A percentile compares a stretch with the other conserved stretches of the same genome.
These are phyloP conservation scores for Danionella dracula DNA, from an alignment of 2,797 vertebrate genomes.

Conservation along the genomic window DNA sequence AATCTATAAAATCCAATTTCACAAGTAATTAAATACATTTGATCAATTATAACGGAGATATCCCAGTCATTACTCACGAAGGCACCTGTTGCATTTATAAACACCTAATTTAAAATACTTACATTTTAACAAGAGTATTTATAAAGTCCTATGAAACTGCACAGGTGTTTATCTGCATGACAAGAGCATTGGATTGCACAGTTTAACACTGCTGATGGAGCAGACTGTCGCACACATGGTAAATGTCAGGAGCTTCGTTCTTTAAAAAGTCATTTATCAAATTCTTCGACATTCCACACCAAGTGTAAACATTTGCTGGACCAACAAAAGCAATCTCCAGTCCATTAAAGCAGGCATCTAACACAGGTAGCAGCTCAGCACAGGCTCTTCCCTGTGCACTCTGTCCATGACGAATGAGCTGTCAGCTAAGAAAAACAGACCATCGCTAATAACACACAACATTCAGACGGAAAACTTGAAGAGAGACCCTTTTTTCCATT, in stretches of 20 bases:
- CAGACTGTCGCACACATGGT: constrained; percentile 28
- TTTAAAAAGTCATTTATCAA: constrained; percentile 61
- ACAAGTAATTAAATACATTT: too few species aligned
- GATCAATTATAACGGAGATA: too few species aligned
- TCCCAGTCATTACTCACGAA: too few species aligned
- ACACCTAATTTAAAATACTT: too few species aligned
- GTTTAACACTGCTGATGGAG: too few species aligned
- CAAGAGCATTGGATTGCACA: background rate
- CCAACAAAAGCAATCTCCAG: constrained; percentile 74
- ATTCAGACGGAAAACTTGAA: constrained; percentile 25
- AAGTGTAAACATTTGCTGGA: constrained; percentile 74
- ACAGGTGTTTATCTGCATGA: too few species aligned
- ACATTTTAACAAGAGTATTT: too few species aligned
- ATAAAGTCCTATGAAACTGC: too few species aligned
- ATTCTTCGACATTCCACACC: constrained; percentile 64
- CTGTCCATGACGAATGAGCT: constrained; percentile 80
- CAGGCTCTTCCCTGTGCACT: constrained; percentile 72
- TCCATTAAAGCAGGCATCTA: constrained; percentile 73
- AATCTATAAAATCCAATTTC: too few species aligned
- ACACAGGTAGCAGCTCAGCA: constrained; percentile 71
- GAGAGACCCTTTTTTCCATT: constrained; percentile 22
- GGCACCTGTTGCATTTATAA: too few species aligned
- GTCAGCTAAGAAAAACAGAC: constrained; percentile 86
- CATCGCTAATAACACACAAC: constrained; percentile 42
- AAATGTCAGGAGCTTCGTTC: constrained; percentile 45